Base-by-base conservation (phyloP, 2,888 invertebrate genomes). In the Galerucella nymphaeae region DNA sequence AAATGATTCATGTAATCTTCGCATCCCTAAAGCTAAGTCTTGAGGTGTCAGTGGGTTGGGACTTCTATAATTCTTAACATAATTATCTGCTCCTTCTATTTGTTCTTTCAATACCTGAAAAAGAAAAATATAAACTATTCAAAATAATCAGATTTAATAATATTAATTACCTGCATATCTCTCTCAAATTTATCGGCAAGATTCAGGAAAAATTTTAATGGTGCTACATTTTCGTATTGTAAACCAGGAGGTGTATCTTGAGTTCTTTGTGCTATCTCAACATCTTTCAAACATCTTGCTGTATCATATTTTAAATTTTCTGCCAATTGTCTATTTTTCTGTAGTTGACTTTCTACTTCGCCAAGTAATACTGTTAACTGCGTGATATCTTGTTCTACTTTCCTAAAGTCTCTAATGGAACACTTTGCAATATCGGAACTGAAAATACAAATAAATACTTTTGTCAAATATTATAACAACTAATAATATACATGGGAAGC, bases 1-100 rank as follows among this genome's bases (percentile, higher is more conserved):
- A 80, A 96, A 91, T 2, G 95, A 94, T 84, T 95, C 95, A 84
- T 96, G 95, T 80, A 96, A 90, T 82, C 94, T 91, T 45, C 91
- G 90, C 86, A 97, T 92, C 18, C 95, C 93, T 69, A 92, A 87
- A 11, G 93, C 91, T 74, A 96, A 84, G 86, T 96, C 96, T 85
- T 93, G 91, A 0, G 93, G 91, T 4, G 92, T 90, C 61, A 94
- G 87, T 62, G 89, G 88, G 80, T 89, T 89, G 0, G 92, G 91
- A 76, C 90, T 89, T 78, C 91, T 89, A 79, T 92, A 86, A 20
- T 92, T 91, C 69, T 90, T 89, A 81, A 94, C 90, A 83, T 93
- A 92, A 77, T 91, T 92, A 81, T 94, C 94, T 9, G 93, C 91
- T 50, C 91, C 89, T 79, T 93, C 91, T 73, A 94, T 93, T 85